phyloP scores from a whole-genome alignment of 2,113 vertebrate genomes.

The Pangasianodon gigas region DNA sequence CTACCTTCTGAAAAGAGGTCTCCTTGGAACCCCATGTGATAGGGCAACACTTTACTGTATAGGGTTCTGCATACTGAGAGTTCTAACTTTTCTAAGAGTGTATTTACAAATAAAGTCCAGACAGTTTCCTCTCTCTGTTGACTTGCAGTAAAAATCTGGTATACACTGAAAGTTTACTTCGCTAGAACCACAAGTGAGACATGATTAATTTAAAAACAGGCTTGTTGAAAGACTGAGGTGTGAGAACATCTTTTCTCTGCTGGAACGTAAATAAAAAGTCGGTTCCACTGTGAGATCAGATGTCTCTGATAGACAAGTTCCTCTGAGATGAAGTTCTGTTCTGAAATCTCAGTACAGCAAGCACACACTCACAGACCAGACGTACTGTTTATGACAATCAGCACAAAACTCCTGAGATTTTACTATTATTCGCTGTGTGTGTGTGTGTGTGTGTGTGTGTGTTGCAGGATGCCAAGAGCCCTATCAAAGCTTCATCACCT shows the following conservation, averaged over 20 bases:
- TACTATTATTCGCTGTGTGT: not conserved
- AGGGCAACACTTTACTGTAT: not conserved
- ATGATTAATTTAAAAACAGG: not conserved
- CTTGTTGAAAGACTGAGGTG: not conserved
- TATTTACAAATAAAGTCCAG: not conserved
- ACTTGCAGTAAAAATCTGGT: not conserved
- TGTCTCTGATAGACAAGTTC: not conserved
- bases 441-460: not conserved
- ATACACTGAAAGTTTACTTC: not conserved
- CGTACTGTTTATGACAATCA: not conserved
- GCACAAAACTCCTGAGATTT: not conserved
- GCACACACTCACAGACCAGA: not conserved
- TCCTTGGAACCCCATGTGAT: not conserved
- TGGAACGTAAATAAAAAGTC: not conserved
- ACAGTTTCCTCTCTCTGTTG: not conserved
- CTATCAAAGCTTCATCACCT: slow-evolving; percentile 43
- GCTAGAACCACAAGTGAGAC: not conserved
- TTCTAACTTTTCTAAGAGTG: not conserved
- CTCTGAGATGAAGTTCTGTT: not conserved
- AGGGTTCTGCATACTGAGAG: not conserved
- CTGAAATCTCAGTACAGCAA: not conserved
- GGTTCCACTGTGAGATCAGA: not conserved
- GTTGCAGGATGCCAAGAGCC: slow-evolving; percentile 34
- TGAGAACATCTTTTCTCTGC: not conserved
- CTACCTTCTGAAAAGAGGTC: not conserved